Evolutionary conservation across 2,113 vertebrate genomes (phyloP).

Genomic region (Notarius quadriscutis): DNA sequence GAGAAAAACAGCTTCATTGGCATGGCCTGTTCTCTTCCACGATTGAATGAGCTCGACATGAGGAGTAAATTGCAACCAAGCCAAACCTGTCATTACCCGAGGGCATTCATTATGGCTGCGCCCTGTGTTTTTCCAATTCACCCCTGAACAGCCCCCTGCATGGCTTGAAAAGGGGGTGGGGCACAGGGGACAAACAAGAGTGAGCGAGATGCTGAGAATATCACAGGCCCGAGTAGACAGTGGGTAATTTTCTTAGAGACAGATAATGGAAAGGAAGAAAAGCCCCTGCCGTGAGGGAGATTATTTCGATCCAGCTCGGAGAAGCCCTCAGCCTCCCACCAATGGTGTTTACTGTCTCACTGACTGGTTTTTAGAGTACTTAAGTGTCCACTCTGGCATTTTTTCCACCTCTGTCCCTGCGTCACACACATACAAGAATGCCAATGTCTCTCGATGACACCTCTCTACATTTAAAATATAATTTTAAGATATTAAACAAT

Average conservation of each 20-base stretch:
- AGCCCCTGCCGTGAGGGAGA: slow-evolving; percentile 61
- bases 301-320: slow-evolving; percentile 58
- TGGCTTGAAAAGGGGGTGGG: slow-evolving; percentile 50
- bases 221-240: slow-evolving; percentile 64
- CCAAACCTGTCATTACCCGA: slow-evolving; percentile 71
- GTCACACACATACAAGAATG: slow-evolving; percentile 17
- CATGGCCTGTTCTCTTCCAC: slow-evolving; percentile 47
- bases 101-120: slow-evolving; percentile 63
- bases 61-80: slow-evolving; percentile 67
- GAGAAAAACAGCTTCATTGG: slow-evolving; percentile 57
- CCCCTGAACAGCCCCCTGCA: slow-evolving; percentile 55
- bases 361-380: slow-evolving; percentile 55
- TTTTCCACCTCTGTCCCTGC: background rate
- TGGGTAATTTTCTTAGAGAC: slow-evolving; percentile 69
- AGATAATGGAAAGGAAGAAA: slow-evolving; percentile 65
- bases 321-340: slow-evolving; percentile 16
- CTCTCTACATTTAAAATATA: background rate
- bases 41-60: slow-evolving; percentile 54
- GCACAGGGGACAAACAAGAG: slow-evolving; percentile 43
- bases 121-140: slow-evolving; percentile 63
- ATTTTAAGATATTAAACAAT: background rate
- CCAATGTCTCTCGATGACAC: background rate
- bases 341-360: slow-evolving; percentile 61
- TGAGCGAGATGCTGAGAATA: slow-evolving; percentile 67
- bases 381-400: slow-evolving; percentile 7